Percentiles rank a stretch among this genome's conserved stretches.
Conservation (phyloP, 2,797 vertebrate genomes). For the Adrianichthys oophorus region DNA sequence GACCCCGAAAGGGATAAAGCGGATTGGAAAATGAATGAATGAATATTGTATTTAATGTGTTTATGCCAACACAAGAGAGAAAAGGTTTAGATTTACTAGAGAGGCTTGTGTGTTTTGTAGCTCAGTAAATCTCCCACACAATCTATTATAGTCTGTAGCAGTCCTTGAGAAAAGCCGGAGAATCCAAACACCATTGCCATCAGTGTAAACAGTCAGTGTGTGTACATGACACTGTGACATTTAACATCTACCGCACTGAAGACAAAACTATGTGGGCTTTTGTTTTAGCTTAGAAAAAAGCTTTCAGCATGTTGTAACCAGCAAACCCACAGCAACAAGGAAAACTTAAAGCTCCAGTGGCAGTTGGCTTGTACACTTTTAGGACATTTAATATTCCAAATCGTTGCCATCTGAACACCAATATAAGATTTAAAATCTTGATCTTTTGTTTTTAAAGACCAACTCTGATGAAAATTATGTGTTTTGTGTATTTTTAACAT, state of each 20-base stretch:
- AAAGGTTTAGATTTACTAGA: constrained; percentile 17
- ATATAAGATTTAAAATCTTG: neutral
- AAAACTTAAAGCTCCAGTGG: neutral
- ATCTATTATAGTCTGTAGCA: constrained; percentile 23
- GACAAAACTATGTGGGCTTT: constrained; percentile 11
- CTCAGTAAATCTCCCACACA: constrained; percentile 44
- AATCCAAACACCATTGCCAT: constrained; percentile 29
- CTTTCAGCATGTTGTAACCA: constrained; percentile 9
- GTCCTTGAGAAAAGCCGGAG: constrained; percentile 22
- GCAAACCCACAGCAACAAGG: constrained; percentile 3
- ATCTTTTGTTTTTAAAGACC: too few species aligned
- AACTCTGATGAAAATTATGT: too few species aligned
- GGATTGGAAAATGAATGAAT: too few species aligned
- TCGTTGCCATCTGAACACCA: neutral
- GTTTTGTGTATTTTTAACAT: too few species aligned
- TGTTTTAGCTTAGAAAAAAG: constrained; percentile 22
- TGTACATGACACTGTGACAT: constrained; percentile 18
- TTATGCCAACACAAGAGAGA: constrained; percentile 8
- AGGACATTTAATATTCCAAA: neutral
- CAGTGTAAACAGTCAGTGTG: constrained; percentile 35
- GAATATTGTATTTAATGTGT: constrained; percentile 16
- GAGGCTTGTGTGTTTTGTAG: constrained; percentile 18
- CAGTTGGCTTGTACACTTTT: constrained; percentile 1
- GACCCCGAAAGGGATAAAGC: too few species aligned
- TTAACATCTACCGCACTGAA: constrained; percentile 15